These are phyloP conservation scores for Portunus trituberculatus DNA, from an alignment of 1,140 invertebrate species.

Conservation along the genomic window DNA sequence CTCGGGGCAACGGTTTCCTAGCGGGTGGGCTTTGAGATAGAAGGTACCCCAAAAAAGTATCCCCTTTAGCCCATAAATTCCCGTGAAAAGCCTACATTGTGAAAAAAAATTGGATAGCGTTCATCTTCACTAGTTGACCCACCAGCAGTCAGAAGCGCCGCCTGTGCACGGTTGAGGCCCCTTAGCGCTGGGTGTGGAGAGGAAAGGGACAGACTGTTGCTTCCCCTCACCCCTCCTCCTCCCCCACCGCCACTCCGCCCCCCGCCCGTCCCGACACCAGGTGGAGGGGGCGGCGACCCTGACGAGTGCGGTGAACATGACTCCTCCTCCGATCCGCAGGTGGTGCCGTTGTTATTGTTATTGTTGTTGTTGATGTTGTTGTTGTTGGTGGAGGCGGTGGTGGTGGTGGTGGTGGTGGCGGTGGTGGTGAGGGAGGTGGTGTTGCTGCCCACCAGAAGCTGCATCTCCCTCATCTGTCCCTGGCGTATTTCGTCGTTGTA, in stretches of 20 bases:
- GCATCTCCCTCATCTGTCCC: conserved; percentile 81
- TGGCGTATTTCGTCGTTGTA: conserved; percentile 82
- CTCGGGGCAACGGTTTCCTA: too few relatives aligned
- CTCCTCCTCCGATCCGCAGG: conserved; percentile 72
- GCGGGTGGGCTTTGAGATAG: too few relatives aligned
- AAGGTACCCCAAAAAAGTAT: too few relatives aligned
- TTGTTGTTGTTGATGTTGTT: conserved; percentile 58
- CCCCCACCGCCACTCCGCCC: not conserved
- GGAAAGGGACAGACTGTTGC: conserved; percentile 46
- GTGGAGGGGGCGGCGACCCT: conserved; percentile 64
- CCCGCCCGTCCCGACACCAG: conserved; percentile 7
- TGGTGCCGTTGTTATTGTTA: conserved; percentile 63
- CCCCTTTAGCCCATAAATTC: too few relatives aligned
- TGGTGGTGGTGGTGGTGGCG: conserved; percentile 53
- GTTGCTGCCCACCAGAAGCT: conserved; percentile 77
- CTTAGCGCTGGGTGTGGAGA: conserved; percentile 76
- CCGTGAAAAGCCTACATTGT: not conserved
- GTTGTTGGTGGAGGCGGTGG: conserved; percentile 40
- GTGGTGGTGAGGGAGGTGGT: conserved; percentile 64
- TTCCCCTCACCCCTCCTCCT: conserved; percentile 28
- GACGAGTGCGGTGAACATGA: conserved; percentile 72
- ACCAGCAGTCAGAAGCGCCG: conserved; percentile 57
- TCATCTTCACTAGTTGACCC: not conserved
- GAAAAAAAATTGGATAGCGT: not conserved
- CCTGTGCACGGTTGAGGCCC: conserved; percentile 74